Evolutionary conservation across 2,888 invertebrate species (phyloP), one percentile per base, ranked within the genome.

Genomic region (Scelioninae gen. 1): DNA sequence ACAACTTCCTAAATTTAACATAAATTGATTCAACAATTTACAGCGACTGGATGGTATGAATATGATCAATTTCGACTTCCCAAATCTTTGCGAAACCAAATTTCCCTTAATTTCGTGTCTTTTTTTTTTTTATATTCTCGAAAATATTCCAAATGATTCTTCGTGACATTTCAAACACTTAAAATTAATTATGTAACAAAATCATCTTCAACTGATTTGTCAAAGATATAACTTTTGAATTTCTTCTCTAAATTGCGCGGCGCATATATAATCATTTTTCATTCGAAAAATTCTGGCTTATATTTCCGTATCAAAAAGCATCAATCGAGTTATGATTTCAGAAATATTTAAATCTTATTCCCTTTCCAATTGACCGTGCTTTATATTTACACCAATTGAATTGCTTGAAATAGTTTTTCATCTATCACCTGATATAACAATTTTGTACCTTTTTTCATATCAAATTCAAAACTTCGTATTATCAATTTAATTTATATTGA

Each of bases 61-160:
- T 16, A 51, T 51, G 11, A 51, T 51, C 11, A 31, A 10, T n/a
- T 23, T 31, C 29, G 11, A 29, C 23, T 51, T 51, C 29, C 15
- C 11, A 16, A 10, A 10, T 60, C 29, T 0, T 29, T 1, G 13
- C n/a, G 9, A 13, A 29, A 31, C 16, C 13, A 13, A 62, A 45
- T 47, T 47, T 47, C 23, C 63, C 32, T 65, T 65, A 34, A 65
- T 38, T 65, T 65, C 23, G n/a, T 34, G 65, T 51, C 65, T 32
- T 62, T 62, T 38, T 34, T 34, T 63, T 23, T 5, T 13, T 11
- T 51, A 10, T 29, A 29, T 11, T 11, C n/a, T 3, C 32, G 53
- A 53, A 31, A 32, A 53, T 32, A n/a, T 0, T 23, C 16, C 49
- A 11, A 49, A 65, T 32, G 47, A 47, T 47, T 34, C 16, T 11